Base-by-base conservation (phyloP, 1,140 invertebrate species). In the Brachionus plicatilis region DNA sequence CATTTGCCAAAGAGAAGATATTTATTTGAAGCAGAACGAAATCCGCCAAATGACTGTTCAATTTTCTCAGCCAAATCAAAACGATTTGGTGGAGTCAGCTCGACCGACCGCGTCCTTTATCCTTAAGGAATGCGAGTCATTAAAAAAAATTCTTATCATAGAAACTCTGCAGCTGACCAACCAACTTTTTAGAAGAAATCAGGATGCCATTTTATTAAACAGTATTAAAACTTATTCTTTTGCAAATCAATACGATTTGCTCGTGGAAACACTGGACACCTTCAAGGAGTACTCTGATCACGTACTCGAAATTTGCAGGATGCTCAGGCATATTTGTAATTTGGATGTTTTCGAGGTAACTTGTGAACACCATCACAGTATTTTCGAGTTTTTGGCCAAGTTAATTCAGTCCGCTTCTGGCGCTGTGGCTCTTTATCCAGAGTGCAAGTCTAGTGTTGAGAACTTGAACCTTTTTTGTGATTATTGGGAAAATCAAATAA, bases 401-500 rank as follows among this genome's bases (percentile, higher is more conserved):
- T 12, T 80, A 37, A 37, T 80, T 60, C 72, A 76, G 17, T 66
- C 50, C 1, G 27, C 56, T 47, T 41, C 78, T 1, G 78, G 56
- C 3, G 53, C 78, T 37, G 78, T 47, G 9, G 56, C 50, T 7
- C 37, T 60, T 29, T 94, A 97, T 91, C 95, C 96, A 0, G 93
- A 92, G 72, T 97, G 95, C 87, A 95, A 97, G 90, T 97, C 97
- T 84, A 95, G 96, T 43, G 93, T 96, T 88, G 97, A 99, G 89
- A 99, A 99, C 91, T 92, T 99, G 14, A 96, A 99, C 91, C 95
- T 98, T 70, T 99, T 99, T 89, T 93, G 95, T 65, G 96, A 99
- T 88, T 96, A 97, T 92, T 99, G 97, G 95, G 94, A 96, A 86
- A 94, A 94, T 90, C 91, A 98, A 56, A 93, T 96, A 86, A 93